Evolutionary conservation across 2,113 vertebrate species (phyloP), one percentile per base, ranked within the genome.

Genomic region (Myrmecophaga tridactyla): DNA sequence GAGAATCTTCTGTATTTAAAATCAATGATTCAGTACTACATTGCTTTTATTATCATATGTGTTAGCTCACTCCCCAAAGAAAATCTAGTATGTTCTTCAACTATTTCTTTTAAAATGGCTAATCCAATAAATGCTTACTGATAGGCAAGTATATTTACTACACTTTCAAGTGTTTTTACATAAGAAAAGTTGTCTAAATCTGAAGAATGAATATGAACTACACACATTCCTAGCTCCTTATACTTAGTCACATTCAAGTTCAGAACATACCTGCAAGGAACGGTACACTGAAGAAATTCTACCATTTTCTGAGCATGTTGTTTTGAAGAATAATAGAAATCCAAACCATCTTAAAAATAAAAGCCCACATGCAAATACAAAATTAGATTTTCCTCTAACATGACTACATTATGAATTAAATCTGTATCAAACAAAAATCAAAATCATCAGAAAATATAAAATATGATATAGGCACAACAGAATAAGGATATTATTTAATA

Each of bases 241-340:
- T 43, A 84, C 21, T 91, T 85, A 89, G 60, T 72, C 14, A 89
- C 39, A 90, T n/a, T 69, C 69, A 94, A 31, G 7, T 89, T 94
- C 41, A 84, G 72, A 70, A 95, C 78, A 39, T 98, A 99, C 99
- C 99, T 99, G 98, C 98, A 99, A 83, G 99, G 99, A 86, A 99
- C 99, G 0, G 99, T 99, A 92, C 99, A 99, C 97, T 99, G 99
- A 86, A 99, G 98, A 96, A 99, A 99, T 84, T 99, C 99, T 11
- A 99, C 98, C 99, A 99, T 99, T 98, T 99, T 99, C 98, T 99
- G 99, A 60, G 98, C 99, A 0, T 99, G 99, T 70, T 99, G 99
- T 98, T 99, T 99, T 90, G 99, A 98, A 93, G 98, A 98, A 36
- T 99, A 99, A 97, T 99, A 99, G 95, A 99, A 99, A 98, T 99